phyloP scores from a whole-genome alignment of 2,888 invertebrate genomes.

The Aspidiotus destructor region DNA sequence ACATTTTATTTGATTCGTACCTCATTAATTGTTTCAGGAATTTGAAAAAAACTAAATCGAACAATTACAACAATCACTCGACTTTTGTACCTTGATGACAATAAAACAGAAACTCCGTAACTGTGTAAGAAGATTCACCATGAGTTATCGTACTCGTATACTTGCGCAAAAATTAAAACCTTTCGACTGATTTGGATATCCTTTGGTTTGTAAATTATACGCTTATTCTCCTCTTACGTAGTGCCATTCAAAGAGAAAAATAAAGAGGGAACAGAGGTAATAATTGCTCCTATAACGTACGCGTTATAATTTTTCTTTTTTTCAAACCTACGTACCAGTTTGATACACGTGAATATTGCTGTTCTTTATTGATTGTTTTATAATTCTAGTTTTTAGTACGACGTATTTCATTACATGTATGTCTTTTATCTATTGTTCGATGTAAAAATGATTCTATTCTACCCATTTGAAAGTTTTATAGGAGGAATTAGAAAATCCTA shows the following conservation, averaged over 20 bases:
- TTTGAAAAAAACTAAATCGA: constrained; percentile 15
- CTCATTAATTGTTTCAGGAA: constrained; percentile 7
- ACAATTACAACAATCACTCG: constrained; percentile 17
- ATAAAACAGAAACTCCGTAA: neutral
- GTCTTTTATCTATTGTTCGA: too few species aligned
- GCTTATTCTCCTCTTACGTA: neutral
- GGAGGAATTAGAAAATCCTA: too few species aligned
- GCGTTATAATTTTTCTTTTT: neutral
- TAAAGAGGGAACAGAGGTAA: neutral
- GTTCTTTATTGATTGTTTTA: neutral
- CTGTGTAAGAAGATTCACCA: neutral
- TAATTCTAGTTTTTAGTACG: neutral
- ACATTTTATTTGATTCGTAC: neutral
- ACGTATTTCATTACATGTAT: neutral
- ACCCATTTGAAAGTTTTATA: too few species aligned
- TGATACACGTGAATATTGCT: neutral
- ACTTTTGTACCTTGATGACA: constrained; percentile 8
- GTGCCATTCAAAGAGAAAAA: neutral
- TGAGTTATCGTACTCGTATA: neutral
- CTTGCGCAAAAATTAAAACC: neutral
- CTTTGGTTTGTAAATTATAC: neutral
- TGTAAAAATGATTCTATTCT: too few species aligned
- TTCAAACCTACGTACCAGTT: neutral
- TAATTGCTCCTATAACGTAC: neutral
- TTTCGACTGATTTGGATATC: neutral